Conservation (phyloP, 2,113 vertebrate genomes). For the Hippocampus zosterae region DNA sequence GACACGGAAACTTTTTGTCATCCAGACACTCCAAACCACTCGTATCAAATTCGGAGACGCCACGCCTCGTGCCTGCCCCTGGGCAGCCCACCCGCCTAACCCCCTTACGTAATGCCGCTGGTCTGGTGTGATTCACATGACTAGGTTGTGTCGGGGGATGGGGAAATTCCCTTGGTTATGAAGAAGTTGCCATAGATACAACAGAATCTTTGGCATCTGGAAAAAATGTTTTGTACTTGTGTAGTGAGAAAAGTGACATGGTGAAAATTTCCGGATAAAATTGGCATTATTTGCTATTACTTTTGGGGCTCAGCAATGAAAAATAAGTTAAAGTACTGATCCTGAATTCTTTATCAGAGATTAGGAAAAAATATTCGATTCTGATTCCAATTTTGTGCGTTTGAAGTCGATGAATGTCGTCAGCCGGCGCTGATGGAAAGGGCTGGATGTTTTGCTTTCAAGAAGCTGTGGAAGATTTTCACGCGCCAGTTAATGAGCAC, state of each 20-base stretch:
- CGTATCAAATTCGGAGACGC: slow-evolving; percentile 34
- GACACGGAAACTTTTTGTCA: slow-evolving; percentile 48
- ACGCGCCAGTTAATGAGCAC: background rate
- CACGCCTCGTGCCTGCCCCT: slow-evolving; percentile 24
- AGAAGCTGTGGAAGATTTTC: slow-evolving; percentile 3
- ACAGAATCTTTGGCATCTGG: slow-evolving; percentile 20
- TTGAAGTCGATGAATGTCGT: background rate
- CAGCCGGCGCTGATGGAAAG: background rate
- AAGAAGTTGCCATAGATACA: slow-evolving; percentile 45
- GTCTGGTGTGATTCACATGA: slow-evolving; percentile 76
- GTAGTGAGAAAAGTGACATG: background rate
- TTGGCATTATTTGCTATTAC: background rate
- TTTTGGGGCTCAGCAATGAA: background rate
- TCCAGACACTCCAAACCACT: slow-evolving; percentile 36
- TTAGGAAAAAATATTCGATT: background rate
- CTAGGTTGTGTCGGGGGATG: slow-evolving; percentile 37
- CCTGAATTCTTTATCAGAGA: background rate
- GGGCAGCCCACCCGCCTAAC: slow-evolving; percentile 37
- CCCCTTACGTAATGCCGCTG: slow-evolving; percentile 63
- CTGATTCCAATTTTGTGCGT: background rate
- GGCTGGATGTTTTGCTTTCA: background rate
- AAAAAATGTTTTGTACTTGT: background rate
- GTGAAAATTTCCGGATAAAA: background rate
- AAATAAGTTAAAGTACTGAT: background rate
- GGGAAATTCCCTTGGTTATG: slow-evolving; percentile 33